These are phyloP conservation scores for Vombatus ursinus DNA, from an alignment of 2,113 vertebrate genomes.

Conservation along the genomic window DNA sequence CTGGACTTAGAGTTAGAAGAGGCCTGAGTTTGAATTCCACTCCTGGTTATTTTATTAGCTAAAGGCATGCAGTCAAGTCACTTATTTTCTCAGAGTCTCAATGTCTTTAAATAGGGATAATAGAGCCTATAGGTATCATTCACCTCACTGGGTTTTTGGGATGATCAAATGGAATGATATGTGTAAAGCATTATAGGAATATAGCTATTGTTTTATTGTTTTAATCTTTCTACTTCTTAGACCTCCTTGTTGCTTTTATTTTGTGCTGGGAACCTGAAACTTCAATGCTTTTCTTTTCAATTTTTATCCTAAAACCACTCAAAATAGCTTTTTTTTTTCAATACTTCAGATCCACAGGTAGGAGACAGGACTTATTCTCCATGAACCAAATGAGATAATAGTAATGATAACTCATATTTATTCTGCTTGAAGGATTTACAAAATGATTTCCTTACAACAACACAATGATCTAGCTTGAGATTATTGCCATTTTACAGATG, in stretches of 20 bases:
- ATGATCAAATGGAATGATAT: not conserved
- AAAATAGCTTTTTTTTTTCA: not conserved
- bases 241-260: not conserved
- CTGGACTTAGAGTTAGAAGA: not conserved
- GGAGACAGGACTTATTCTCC: not conserved
- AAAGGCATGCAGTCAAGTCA: not conserved
- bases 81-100: not conserved
- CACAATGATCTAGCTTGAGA: not conserved
- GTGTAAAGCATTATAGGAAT: not conserved
- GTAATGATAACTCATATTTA: not conserved
- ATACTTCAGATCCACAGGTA: not conserved
- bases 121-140: not conserved
- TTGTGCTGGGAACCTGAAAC: not conserved
- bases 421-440: not conserved
- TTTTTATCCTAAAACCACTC: not conserved
- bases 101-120: not conserved
- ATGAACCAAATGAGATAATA: not conserved
- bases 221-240: not conserved
- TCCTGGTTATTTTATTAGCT: not conserved
- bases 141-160: not conserved
- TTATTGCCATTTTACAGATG: not conserved
- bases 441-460: not conserved
- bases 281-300: not conserved
- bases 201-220: not conserved
- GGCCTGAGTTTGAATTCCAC: not conserved